Evolutionary conservation across 2,113 vertebrate genomes (phyloP), one percentile per base, ranked within the genome.

Genomic region (Sardina pilchardus): DNA sequence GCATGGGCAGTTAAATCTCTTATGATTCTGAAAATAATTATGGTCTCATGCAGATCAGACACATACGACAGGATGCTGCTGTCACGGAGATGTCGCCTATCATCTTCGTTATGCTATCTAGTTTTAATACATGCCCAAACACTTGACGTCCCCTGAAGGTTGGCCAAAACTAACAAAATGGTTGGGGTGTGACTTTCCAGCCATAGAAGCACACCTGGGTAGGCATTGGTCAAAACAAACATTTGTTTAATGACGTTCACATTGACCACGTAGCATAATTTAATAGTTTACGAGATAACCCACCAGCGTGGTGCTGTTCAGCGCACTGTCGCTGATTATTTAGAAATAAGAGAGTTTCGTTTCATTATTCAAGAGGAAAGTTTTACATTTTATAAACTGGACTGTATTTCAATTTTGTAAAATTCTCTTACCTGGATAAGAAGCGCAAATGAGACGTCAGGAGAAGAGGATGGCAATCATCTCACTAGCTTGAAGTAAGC

Each of bases 131-230:
- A 71, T 71, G n/a, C 3, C 10, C n/a, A 34, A 71, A 14, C 63
- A 71, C 30, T 12, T 48, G 48, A 19, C 83, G 47, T 42, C 8
- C 8, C 53, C 21, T 44, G 47, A 88, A 85, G 86, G 39, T 81
- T 82, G 82, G 92, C 93, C 92, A 93, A 92, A 91, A 89, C 89
- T 43, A 93, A 94, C 92, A 93, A 42, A 5, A 14, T 36, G 48
- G 43, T 36, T 53, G 2, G 71, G 75, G 59, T 83, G 81, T 89
- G 83, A 82, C 8, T 47, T 86, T 47, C 59, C 45, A 30, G 81
- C 36, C 26, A 81, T 19, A 80, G 63, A 71, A 90, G 89, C 93
- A 90, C 93, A 88, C 91, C 91, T 93, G 87, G 86, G 44, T 84
- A 88, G 86, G 85, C 82, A 91, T 81, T 88, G 90, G 83, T 45